Base-by-base conservation (phyloP, 2,113 vertebrate species). In the Pantherophis guttatus region DNA sequence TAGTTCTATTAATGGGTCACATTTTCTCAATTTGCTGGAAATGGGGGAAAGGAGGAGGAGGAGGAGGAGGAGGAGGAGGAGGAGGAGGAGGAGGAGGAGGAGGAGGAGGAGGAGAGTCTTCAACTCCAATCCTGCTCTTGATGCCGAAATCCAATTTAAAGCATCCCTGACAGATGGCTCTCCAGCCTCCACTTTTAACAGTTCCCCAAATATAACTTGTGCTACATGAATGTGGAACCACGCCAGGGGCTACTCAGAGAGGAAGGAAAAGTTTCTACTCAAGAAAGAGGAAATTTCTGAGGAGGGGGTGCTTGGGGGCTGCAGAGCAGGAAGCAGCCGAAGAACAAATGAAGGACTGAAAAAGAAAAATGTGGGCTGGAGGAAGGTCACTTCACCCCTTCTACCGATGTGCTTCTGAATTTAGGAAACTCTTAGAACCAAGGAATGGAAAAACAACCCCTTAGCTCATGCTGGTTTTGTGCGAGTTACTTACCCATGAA, bases 221-320 rank as follows among this genome's bases (percentile, higher is more conserved):
- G 53, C 90, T 54, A 89, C 65, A 90, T 90, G 92, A 86, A 11
- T 89, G 52, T 33, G 50, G 95, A 95, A 92, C 17, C 88, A 59
- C 26, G 52, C 86, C 3, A 26, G 0, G n/a, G 90, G 29, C 70
- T 87, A 33, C 57, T 92, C 75, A 24, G n/a, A 92, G 48, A 86
- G 90, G 86, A 95, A 94, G 44, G 86, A 92, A 23, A 65, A 6
- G 33, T 39, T 88, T 58, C 15, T 86, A 23, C 26, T 39, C 12
- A 54, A 15, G 58, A 94, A 92, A 92, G 88, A 54, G 26, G 85
- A 93, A 92, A 92, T 19, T 33, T 91, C 65, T 54, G 17, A 44
- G 93, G 62, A 52, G 53, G 94, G 13, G 94, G 11, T n/a, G 15
- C 6, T 87, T 92, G 21, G 62, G 50, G 86, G 48, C n/a, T 90